These are phyloP conservation scores for Scaptomyza hsui DNA, from an alignment of 1,140 invertebrate species.

Conservation along the genomic window DNA sequence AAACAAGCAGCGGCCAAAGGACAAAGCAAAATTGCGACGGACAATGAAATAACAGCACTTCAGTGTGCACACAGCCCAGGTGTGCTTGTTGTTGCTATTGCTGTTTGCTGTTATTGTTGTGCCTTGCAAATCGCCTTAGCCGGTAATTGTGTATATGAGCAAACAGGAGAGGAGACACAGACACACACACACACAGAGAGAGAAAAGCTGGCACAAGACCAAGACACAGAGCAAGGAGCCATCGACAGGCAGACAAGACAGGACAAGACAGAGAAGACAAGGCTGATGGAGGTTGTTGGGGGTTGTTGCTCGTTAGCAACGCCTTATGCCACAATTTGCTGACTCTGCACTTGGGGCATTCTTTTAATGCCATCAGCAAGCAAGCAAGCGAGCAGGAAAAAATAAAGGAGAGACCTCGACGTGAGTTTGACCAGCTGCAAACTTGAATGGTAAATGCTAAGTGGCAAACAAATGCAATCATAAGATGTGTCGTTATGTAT, in stretches of 20 bases:
- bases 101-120: constrained; percentile 43
- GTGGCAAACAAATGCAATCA: constrained; percentile 72
- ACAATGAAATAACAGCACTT: constrained; percentile 75
- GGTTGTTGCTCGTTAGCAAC: constrained; percentile 69
- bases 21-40: constrained; percentile 36
- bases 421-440: constrained; percentile 78
- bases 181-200: background rate
- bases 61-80: constrained; percentile 49
- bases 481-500: constrained; percentile 82
- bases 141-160: constrained; percentile 79
- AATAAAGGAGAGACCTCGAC: constrained; percentile 28
- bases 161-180: constrained; percentile 38
- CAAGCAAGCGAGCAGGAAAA: no score
- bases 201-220: constrained; percentile 1
- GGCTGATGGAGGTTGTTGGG: no score
- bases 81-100: constrained; percentile 59
- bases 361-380: constrained; percentile 65
- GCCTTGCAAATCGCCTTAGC: constrained; percentile 77
- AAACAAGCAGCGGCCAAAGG: constrained; percentile 50
- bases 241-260: constrained; percentile 25
- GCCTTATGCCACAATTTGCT: constrained; percentile 72
- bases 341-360: constrained; percentile 58
- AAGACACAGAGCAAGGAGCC: constrained; percentile 17
- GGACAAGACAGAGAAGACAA: constrained; percentile 6
- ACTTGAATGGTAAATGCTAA: constrained; percentile 2